Base-by-base conservation (phyloP, 1,140 invertebrate species). In the Melipona quadrifasciata region DNA sequence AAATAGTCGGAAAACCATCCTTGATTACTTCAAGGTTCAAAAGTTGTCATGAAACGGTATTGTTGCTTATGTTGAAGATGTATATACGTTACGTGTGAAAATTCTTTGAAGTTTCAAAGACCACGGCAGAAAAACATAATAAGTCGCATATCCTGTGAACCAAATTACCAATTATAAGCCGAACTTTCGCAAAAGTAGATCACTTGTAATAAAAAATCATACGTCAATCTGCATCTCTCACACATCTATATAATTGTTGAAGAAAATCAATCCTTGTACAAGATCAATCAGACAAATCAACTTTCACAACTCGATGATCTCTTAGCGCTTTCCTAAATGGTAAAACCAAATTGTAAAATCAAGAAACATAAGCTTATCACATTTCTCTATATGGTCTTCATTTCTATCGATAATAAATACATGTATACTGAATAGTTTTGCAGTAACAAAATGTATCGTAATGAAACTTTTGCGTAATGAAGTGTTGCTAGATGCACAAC, bases 41-140 rank as follows among this genome's bases (percentile, higher is more conserved):
- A 14, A 47, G 57, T 83, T 90, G 85, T 91, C 90, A 91, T 91
- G 89, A 91, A 85, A 86, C 14, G n/a, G 67, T 58, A 55, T 57
- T 74, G 19, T 75, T 64, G 74, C 27, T 16, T 47, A n/a, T 27
- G n/a, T 58, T 16, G 27, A 39, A 87, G 87, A 58, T 89, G n/a
- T n/a, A n/a, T n/a, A n/a, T n/a, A 78, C 86, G 74, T 87, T 91
- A 64, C 3, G 74, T 39, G 65, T 24, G 72, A 88, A 75, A 88
- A 90, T 80, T 87, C 68, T 53, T 80, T 57, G 39, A 64, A 47
- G 14, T 61, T n/a, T n/a, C 10, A 61, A n/a, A 61, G 39, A 61
- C 24, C 58, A 61, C 58, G n/a, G 14, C 11, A 24, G 24, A 61
- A 24, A 61, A n/a, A n/a, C 58, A 61, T n/a, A 61, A 0, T 24